These are phyloP conservation scores for Ceratotherium simum DNA, from an alignment of 2,113 vertebrate species.

Conservation along the genomic window DNA sequence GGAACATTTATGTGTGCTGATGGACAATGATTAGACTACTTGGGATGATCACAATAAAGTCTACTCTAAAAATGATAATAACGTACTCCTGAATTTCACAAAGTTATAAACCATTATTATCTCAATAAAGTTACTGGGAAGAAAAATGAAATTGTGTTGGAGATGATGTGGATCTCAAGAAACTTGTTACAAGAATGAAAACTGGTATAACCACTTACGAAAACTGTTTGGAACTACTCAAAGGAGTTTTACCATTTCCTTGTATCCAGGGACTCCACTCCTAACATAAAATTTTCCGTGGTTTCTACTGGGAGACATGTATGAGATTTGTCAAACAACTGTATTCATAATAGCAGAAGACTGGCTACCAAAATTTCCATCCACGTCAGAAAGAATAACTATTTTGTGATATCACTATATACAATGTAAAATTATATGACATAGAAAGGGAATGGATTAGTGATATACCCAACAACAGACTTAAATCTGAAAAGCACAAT, in stretches of 20 bases:
- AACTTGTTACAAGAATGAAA: neutral
- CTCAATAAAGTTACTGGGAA: too few relatives aligned
- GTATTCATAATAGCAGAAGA: neutral
- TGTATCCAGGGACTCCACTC: neutral
- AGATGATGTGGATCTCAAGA: neutral
- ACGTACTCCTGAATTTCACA: too few relatives aligned
- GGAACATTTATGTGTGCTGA: too few relatives aligned
- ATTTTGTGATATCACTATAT: neutral
- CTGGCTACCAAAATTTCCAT: neutral
- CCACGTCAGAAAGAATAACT: neutral
- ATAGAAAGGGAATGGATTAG: neutral
- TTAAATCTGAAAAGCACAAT: neutral
- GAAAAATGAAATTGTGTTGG: neutral
- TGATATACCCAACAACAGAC: neutral
- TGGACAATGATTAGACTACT: too few relatives aligned
- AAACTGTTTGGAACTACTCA: neutral
- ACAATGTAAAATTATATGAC: neutral
- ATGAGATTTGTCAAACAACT: neutral
- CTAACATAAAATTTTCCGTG: neutral
- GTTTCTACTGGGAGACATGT: neutral
- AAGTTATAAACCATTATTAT: too few relatives aligned
- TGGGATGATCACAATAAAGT: too few relatives aligned
- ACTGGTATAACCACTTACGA: neutral
- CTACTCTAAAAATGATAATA: too few relatives aligned
- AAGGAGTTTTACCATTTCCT: neutral